These are phyloP conservation scores for Boloria selene DNA, from an alignment of 2,888 invertebrate genomes.

Conservation along the genomic window DNA sequence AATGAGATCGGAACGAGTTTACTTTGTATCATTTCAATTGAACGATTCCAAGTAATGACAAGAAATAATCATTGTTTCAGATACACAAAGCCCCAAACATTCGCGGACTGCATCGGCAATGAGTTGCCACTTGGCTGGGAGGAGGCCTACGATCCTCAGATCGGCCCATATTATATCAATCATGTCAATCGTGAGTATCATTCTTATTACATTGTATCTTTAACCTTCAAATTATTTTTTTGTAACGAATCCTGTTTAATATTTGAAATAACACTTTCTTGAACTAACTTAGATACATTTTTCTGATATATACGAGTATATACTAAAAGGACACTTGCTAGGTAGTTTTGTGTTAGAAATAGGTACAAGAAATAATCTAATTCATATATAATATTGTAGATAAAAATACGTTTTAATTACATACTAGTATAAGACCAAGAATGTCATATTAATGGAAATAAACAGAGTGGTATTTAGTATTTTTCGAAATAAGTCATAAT, in stretches of 20 bases:
- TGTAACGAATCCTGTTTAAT: too few relatives aligned
- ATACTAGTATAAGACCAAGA: too few relatives aligned
- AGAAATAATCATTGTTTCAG: conserved; percentile 83
- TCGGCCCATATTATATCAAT: conserved; percentile 98
- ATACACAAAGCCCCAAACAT: conserved; percentile 97
- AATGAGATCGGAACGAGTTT: conserved; percentile 27
- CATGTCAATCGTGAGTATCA: conserved; percentile 94
- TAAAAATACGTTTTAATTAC: too few relatives aligned
- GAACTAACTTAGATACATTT: too few relatives aligned
- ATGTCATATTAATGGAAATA: too few relatives aligned
- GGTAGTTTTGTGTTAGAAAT: too few relatives aligned
- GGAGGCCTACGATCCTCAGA: conserved; percentile 95
- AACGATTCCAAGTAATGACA: conserved; percentile 39
- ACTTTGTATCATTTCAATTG: conserved; percentile 37
- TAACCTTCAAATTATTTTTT: conserved; percentile 1
- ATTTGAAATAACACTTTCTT: too few relatives aligned
- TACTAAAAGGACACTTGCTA: too few relatives aligned
- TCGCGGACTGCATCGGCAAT: conserved; percentile 98
- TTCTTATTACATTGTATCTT: conserved; percentile 32
- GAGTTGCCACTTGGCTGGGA: conserved; percentile 99
- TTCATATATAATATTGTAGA: too few relatives aligned
- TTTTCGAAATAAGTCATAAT: conserved; percentile 11
- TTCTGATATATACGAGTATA: too few relatives aligned
- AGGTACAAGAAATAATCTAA: too few relatives aligned
- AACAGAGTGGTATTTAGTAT: background rate